These are phyloP conservation scores for Chaetodon trifascialis DNA, from an alignment of 2,113 vertebrate genomes.

Conservation along the genomic window DNA sequence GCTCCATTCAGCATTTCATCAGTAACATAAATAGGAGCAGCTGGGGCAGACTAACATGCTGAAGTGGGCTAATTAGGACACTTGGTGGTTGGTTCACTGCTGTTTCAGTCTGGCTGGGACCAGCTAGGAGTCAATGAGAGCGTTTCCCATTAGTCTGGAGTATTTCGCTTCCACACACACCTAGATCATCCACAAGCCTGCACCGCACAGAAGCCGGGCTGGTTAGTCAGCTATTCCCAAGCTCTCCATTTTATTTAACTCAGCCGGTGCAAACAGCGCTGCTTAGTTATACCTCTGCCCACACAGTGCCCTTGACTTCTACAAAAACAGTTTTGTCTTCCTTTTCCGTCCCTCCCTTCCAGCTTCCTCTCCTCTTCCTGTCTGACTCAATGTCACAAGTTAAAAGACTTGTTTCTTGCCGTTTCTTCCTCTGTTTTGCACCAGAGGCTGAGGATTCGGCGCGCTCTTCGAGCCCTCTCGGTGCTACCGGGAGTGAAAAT, in stretches of 20 bases:
- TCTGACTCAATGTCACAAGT: conserved; percentile 71
- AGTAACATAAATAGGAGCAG: conserved; percentile 76
- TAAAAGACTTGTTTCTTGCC: conserved; percentile 54
- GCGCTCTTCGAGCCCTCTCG: neutral
- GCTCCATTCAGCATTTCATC: conserved; percentile 77
- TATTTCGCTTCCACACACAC: conserved; percentile 20
- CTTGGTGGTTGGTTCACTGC: conserved; percentile 66
- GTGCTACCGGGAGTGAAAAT: neutral
- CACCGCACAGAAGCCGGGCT: neutral
- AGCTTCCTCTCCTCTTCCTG: conserved; percentile 79
- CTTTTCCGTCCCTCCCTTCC: conserved; percentile 69
- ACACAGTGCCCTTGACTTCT: conserved; percentile 51
- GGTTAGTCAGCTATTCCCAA: conserved; percentile 31
- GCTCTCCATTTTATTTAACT: conserved; percentile 11
- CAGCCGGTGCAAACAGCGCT: conserved; percentile 8
- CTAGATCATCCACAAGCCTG: neutral
- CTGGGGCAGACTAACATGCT: conserved; percentile 71
- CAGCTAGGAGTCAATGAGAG: conserved; percentile 39
- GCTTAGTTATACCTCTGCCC: conserved; percentile 21
- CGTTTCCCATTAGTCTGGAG: conserved; percentile 37
- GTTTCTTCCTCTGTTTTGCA: conserved; percentile 53
- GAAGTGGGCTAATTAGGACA: conserved; percentile 77
- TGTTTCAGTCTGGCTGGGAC: conserved; percentile 62
- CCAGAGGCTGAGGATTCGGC: conserved; percentile 37
- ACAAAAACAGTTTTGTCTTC: conserved; percentile 57